Percentiles rank a stretch among this genome's conserved stretches.
phyloP scores from a whole-genome alignment of 1,140 invertebrate genomes.

The Trichoplusia ni region DNA sequence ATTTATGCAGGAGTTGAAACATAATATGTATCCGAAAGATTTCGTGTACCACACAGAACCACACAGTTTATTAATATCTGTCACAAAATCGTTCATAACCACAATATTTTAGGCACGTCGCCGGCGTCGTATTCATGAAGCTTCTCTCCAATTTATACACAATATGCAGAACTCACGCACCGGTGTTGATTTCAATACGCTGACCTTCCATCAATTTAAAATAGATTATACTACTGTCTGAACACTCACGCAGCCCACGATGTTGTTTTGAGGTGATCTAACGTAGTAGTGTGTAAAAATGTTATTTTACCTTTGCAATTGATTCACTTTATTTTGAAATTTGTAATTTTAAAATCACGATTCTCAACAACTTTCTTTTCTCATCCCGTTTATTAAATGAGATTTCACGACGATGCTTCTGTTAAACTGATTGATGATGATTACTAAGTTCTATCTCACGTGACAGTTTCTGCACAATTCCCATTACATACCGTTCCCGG shows the following conservation, averaged over 20 bases:
- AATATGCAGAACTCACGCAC: neutral
- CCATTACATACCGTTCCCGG: constrained; percentile 34
- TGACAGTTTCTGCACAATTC: constrained; percentile 45
- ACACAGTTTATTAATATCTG: neutral
- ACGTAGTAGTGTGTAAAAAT: constrained; percentile 9
- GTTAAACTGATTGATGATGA: constrained; percentile 40
- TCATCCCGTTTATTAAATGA: too few relatives aligned
- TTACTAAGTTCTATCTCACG: constrained; percentile 31
- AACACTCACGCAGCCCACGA: constrained; percentile 13
- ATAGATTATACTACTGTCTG: constrained; percentile 55
- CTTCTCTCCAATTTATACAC: constrained; percentile 19
- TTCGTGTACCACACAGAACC: too few relatives aligned
- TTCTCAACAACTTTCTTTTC: too few relatives aligned
- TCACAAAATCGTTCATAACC: constrained; percentile 1
- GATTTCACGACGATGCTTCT: constrained; percentile 17
- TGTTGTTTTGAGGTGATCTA: constrained; percentile 31
- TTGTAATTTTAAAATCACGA: too few relatives aligned
- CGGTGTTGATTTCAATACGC: constrained; percentile 36
- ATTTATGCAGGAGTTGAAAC: too few relatives aligned
- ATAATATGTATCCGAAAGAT: too few relatives aligned
- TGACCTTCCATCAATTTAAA: constrained; percentile 74
- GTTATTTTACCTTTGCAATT: neutral
- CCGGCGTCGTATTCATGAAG: neutral
- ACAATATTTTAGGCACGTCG: neutral
- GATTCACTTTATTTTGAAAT: too few relatives aligned